Evolutionary conservation across 2,888 invertebrate genomes (phyloP).

Genomic region (Pandemis corylana): DNA sequence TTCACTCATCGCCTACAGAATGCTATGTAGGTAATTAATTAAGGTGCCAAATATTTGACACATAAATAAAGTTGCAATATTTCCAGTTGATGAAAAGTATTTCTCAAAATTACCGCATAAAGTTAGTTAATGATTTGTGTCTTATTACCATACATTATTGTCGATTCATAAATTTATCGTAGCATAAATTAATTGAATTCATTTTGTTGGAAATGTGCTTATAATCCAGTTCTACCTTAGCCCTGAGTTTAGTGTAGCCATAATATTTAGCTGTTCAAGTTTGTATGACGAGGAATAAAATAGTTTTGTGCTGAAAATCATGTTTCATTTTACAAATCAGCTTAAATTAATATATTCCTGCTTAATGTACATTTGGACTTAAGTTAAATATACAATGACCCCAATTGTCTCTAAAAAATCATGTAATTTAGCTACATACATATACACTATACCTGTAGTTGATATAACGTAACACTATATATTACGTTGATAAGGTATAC

Average conservation of each 20-base stretch:
- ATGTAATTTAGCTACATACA: neutral
- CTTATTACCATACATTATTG: neutral
- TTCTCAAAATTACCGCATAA: neutral
- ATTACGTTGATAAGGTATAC: no score
- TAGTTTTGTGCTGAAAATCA: constrained; percentile 34
- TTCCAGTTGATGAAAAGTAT: neutral
- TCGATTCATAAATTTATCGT: neutral
- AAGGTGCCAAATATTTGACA: neutral
- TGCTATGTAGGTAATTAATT: neutral
- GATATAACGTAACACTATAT: neutral
- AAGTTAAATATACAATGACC: neutral
- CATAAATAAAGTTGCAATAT: neutral
- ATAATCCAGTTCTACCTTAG: constrained; percentile 8
- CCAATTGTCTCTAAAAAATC: neutral
- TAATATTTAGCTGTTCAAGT: constrained; percentile 24
- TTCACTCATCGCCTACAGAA: neutral
- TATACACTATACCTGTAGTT: neutral
- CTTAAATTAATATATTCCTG: constrained; percentile 7
- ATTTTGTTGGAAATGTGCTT: neutral
- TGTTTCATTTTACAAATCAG: constrained; percentile 24
- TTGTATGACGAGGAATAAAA: constrained; percentile 31
- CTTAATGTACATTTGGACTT: neutral
- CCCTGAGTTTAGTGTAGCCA: constrained; percentile 12
- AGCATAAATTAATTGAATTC: neutral
- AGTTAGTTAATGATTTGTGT: neutral